These are phyloP conservation scores for Noctua janthe DNA, from an alignment of 2,888 invertebrate genomes.

Conservation along the genomic window DNA sequence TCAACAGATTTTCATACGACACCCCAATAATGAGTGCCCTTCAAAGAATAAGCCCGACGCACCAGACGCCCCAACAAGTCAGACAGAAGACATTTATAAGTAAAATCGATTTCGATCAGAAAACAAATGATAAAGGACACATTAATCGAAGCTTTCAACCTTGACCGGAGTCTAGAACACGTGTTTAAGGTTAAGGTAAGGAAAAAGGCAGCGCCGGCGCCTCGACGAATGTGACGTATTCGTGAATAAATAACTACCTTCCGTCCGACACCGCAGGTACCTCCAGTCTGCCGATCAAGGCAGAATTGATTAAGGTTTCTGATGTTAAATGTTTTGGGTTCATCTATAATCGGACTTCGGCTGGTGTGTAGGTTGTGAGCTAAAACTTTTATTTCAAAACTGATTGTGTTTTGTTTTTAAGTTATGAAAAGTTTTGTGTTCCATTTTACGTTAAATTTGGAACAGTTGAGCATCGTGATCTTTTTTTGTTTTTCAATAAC, in stretches of 20 bases:
- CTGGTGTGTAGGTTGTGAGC: slow-evolving; percentile 8
- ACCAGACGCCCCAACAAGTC: not conserved
- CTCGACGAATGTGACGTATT: slow-evolving; percentile 49
- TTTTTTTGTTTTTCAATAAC: not conserved
- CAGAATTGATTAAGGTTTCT: slow-evolving; percentile 58
- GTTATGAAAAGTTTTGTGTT: not conserved
- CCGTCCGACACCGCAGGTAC: slow-evolving; percentile 17
- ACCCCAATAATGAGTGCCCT: not conserved
- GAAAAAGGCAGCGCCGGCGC: slow-evolving; percentile 30
- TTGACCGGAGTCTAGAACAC: slow-evolving; percentile 41
- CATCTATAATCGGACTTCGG: slow-evolving; percentile 17
- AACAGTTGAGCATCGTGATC: not conserved
- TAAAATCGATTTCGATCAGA: slow-evolving; percentile 12
- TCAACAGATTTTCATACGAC: not conserved
- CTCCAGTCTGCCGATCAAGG: slow-evolving; percentile 26
- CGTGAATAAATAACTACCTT: slow-evolving; percentile 52
- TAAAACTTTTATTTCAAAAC: slow-evolving; percentile 3
- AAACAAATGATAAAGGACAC: slow-evolving; percentile 21
- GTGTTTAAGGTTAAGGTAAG: slow-evolving; percentile 46
- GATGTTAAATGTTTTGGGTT: slow-evolving; percentile 56
- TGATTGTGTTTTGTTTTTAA: slow-evolving; percentile 14
- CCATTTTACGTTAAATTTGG: not conserved
- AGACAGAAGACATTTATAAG: not conserved
- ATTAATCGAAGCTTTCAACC: slow-evolving; percentile 39
- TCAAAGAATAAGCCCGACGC: too few species aligned